Conservation (phyloP, 2,797 vertebrate genomes). For the Sebastolobus altivelis region DNA sequence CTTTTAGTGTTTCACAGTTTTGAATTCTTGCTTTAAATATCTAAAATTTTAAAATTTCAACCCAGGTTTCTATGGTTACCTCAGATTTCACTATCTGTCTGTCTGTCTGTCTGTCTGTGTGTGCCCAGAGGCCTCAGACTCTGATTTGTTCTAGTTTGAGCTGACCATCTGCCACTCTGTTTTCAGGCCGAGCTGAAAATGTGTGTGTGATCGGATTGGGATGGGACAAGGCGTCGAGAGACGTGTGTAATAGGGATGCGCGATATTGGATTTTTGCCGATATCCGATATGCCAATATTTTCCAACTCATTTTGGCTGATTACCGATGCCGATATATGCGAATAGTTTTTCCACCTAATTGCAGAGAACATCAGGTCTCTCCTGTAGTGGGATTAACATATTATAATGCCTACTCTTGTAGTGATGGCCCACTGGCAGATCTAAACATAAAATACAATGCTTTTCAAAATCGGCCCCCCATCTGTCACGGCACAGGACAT, state of each 20-base stretch:
- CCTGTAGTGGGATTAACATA: too few relatives aligned
- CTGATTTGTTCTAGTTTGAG: conserved; percentile 24
- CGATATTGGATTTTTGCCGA: not conserved
- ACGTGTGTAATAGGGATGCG: not conserved
- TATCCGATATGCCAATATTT: too few relatives aligned
- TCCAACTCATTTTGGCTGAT: too few relatives aligned
- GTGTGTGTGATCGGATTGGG: not conserved
- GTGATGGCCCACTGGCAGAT: too few relatives aligned
- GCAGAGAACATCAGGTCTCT: too few relatives aligned
- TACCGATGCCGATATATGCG: too few relatives aligned
- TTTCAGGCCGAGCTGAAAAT: not conserved
- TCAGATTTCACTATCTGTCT: not conserved
- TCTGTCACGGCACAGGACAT: too few relatives aligned
- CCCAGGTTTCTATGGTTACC: conserved; percentile 13
- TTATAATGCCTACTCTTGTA: too few relatives aligned
- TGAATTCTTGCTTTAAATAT: not conserved
- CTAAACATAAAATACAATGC: too few relatives aligned
- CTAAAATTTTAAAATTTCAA: not conserved
- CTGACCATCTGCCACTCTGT: conserved; percentile 29
- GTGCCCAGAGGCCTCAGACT: conserved; percentile 9
- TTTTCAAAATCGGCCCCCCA: too few relatives aligned
- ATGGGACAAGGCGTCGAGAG: not conserved
- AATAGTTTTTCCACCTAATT: too few relatives aligned
- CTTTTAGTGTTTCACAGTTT: not conserved
- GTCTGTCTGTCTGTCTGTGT: not conserved